Evolutionary conservation across 2,113 vertebrate genomes (phyloP), one percentile per base, ranked within the genome.

Genomic region (Phoenicopterus ruber): DNA sequence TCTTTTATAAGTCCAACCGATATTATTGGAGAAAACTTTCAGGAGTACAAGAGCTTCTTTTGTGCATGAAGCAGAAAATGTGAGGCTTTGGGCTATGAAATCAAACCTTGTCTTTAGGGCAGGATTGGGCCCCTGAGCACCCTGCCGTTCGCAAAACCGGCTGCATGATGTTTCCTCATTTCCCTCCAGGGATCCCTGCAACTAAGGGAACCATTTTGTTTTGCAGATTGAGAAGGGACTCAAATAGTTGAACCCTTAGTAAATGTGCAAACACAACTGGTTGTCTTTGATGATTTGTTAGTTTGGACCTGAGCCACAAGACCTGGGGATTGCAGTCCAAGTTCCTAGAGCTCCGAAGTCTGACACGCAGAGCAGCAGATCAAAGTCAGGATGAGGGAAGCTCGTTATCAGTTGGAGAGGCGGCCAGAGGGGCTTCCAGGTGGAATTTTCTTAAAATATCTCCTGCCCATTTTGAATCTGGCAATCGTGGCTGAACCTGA

Each of bases 401-500:
- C 93, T 96, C 47, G 24, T 95, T 96, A 97, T 93, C 91, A 49
- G 58, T 38, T 50, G 67, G 65, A 94, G 90, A 96, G 50, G 65
- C 5, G 4, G 84, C 85, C 85, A 94, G 91, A 90, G 67, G 71
- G 40, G 67, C 82, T 97, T 96, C 69, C 89, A 95, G 92, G 94
- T 89, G 91, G 97, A 97, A 97, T 97, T 93, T 93, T 95, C 97
- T 92, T 98, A 98, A 98, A 98, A 97, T 97, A 97, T 95, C 97
- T 98, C 98, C 97, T 90, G 89, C 95, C 96, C 97, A 92, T 98
- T 98, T 98, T 95, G 89, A 97, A 97, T 97, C 97, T 97, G 96
- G 97, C 98, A 98, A 97, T 98, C 98, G 98, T 98, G 98, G 98
- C 98, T 99, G 99, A 98, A 98, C 98, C 97, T 91, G 79, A 97